These are phyloP conservation scores for Dinocampus coccinellae DNA, from an alignment of 2,888 invertebrate species.

Conservation along the genomic window DNA sequence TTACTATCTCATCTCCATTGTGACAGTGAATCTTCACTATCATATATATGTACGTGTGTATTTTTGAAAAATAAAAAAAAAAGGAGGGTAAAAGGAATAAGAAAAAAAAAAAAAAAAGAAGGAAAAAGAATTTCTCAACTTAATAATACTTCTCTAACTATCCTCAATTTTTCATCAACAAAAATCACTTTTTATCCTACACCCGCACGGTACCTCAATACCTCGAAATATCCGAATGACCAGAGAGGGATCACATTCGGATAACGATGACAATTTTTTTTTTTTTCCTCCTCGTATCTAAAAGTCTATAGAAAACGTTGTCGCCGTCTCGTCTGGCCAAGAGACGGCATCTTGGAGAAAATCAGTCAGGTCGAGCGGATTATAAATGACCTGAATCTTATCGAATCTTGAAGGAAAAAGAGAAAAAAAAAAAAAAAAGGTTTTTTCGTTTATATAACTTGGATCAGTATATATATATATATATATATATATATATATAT, in stretches of 20 bases:
- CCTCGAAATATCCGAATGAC: slow-evolving; percentile 17
- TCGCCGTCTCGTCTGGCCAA: slow-evolving; percentile 3
- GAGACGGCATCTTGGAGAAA: slow-evolving; percentile 17
- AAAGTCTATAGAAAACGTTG: neutral
- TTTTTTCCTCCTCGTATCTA: neutral
- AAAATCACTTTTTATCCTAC: slow-evolving; percentile 49
- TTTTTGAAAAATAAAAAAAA: neutral
- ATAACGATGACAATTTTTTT: slow-evolving; percentile 47
- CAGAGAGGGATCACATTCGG: slow-evolving; percentile 16
- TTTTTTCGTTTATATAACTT: slow-evolving; percentile 57
- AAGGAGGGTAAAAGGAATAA: neutral
- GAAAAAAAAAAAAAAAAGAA: neutral
- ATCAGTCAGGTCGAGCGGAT: slow-evolving; percentile 47
- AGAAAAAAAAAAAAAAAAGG: slow-evolving; percentile 46
- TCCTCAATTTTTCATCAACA: neutral
- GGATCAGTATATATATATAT: slow-evolving; percentile 54
- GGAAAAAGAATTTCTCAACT: neutral
- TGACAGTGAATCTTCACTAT: slow-evolving; percentile 15
- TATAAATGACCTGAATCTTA: slow-evolving; percentile 66
- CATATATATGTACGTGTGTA: neutral
- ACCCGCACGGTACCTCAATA: slow-evolving; percentile 9
- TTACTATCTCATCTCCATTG: slow-evolving; percentile 48
- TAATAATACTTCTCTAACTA: neutral
- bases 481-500: slow-evolving; percentile 4
- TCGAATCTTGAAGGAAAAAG: slow-evolving; percentile 46